Conservation (phyloP, 2,888 invertebrate species). For the Cryptus armator region DNA sequence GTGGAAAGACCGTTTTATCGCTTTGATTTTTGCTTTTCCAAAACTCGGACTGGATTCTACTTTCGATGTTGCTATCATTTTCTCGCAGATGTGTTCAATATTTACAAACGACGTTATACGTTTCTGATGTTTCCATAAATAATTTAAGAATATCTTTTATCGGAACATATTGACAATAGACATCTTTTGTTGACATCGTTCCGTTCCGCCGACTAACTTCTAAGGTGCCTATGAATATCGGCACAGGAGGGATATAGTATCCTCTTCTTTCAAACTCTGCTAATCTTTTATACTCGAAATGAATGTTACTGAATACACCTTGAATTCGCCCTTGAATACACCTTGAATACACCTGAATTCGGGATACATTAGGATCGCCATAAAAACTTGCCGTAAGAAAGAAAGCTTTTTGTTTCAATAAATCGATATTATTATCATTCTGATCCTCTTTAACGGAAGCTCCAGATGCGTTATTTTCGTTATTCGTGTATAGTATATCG, state of each 20-base stretch:
- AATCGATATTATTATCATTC: background rate
- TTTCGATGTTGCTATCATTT: constrained; percentile 1
- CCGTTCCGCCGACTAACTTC: constrained; percentile 14
- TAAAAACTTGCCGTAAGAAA: constrained; percentile 21
- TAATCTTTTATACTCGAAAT: constrained; percentile 20
- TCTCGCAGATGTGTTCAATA: constrained; percentile 19
- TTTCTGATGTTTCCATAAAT: constrained; percentile 16
- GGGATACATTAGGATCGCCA: constrained; percentile 32
- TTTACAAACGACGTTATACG: constrained; percentile 4
- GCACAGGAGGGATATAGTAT: constrained; percentile 9
- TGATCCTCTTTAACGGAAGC: too few species aligned
- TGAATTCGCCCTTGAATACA: too few species aligned
- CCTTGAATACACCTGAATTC: constrained; percentile 34
- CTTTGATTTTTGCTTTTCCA: constrained; percentile 22
- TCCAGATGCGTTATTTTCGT: background rate
- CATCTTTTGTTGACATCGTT: constrained; percentile 28
- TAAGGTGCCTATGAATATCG: constrained; percentile 30
- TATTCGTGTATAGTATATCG: background rate
- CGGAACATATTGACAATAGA: constrained; percentile 21
- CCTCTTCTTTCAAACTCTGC: constrained; percentile 13
- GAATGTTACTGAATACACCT: constrained; percentile 8
- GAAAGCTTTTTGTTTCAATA: constrained; percentile 8
- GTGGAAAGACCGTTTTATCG: constrained; percentile 22
- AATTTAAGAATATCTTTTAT: constrained; percentile 30
- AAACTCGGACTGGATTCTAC: constrained; percentile 30